Evolutionary conservation across 1,140 invertebrate genomes (phyloP).

Genomic region (Mizuhopecten yessoensis): DNA sequence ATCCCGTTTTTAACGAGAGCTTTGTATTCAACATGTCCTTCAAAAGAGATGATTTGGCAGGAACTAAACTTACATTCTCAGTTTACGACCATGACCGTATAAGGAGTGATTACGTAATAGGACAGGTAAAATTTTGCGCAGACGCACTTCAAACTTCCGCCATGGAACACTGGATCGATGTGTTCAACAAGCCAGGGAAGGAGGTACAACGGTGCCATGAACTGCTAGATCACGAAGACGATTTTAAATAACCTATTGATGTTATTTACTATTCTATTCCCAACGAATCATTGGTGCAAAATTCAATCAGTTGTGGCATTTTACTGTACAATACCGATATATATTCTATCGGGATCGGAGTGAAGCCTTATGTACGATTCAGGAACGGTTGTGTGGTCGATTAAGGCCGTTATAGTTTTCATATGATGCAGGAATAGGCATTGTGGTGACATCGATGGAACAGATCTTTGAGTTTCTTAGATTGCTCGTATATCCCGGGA

Average conservation of each 20-base stretch:
- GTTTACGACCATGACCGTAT: slow-evolving; percentile 79
- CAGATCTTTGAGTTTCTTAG: too few relatives aligned
- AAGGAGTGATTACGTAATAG: slow-evolving; percentile 77
- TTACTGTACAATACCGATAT: neutral
- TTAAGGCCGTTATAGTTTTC: neutral
- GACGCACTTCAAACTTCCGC: slow-evolving; percentile 71
- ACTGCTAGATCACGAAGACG: neutral
- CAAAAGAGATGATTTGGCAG: slow-evolving; percentile 69
- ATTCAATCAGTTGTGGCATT: neutral
- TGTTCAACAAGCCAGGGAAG: neutral
- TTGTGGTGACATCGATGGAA: too few relatives aligned
- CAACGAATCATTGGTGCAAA: neutral
- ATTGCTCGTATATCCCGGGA: too few relatives aligned
- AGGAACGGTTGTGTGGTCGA: neutral
- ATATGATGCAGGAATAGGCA: too few relatives aligned
- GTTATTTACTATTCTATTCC: neutral
- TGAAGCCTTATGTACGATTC: neutral
- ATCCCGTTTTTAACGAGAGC: slow-evolving; percentile 75
- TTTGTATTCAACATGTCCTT: slow-evolving; percentile 75
- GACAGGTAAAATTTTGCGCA: slow-evolving; percentile 75
- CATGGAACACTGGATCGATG: slow-evolving; percentile 70
- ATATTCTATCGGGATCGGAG: neutral
- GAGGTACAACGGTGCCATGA: neutral
- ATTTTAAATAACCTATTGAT: neutral
- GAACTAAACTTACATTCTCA: slow-evolving; percentile 72